phyloP scores from a whole-genome alignment of 2,797 vertebrate species.

The Leptoclinus maculatus region DNA sequence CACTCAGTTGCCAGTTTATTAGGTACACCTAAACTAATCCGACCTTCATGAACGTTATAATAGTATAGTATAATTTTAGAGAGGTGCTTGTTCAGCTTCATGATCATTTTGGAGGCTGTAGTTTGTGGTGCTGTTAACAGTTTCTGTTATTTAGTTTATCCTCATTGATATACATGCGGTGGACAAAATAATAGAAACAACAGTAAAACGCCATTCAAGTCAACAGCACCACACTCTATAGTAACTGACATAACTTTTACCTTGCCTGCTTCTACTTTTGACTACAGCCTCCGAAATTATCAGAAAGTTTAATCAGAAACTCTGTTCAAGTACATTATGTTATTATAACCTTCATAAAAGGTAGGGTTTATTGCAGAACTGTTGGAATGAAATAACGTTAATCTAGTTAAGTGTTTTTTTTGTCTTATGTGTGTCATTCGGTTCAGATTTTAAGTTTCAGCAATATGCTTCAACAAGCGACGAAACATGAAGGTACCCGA shows the following conservation, averaged over 20 bases:
- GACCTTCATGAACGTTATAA: fast-evolving
- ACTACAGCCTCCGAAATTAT: background rate
- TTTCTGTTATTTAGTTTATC: background rate
- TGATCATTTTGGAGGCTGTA: no score
- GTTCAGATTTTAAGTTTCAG: background rate
- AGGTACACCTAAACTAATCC: background rate
- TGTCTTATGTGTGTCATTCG: no score
- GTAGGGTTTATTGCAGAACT: no score
- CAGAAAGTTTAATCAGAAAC: no score
- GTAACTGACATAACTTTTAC: no score
- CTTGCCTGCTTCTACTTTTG: no score
- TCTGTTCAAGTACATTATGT: background rate
- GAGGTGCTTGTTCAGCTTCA: background rate
- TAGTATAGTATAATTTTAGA: background rate
- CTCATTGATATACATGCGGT: background rate
- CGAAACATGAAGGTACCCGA: background rate
- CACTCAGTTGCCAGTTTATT: background rate
- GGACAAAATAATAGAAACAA: no score
- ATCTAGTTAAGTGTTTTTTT: no score
- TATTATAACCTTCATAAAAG: no score
- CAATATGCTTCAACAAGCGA: background rate
- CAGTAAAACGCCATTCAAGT: background rate
- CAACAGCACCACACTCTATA: background rate
- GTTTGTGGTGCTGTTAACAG: background rate
- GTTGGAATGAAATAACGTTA: no score